These are phyloP conservation scores for Albula glossodonta DNA, from an alignment of 2,113 vertebrate species.

Conservation along the genomic window DNA sequence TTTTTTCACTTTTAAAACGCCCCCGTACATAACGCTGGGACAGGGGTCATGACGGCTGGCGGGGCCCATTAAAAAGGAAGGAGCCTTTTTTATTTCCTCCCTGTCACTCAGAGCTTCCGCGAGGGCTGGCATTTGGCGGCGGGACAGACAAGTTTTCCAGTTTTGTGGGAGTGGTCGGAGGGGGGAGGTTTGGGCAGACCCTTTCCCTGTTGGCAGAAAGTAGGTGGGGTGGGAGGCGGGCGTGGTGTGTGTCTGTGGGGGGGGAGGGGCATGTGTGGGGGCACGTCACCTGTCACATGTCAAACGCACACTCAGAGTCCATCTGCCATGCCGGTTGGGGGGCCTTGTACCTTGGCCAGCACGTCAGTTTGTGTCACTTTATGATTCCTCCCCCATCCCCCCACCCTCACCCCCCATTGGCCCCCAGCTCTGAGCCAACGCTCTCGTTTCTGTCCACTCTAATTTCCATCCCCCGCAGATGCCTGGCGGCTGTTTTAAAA, in stretches of 20 bases:
- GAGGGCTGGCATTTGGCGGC: background rate
- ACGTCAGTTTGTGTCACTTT: background rate
- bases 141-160: slow-evolving; percentile 3
- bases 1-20: background rate
- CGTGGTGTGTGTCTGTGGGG: too few species aligned
- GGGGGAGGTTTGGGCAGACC: too few species aligned
- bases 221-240: too few species aligned
- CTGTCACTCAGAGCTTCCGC: background rate
- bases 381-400: background rate
- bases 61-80: background rate
- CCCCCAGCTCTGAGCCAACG: background rate
- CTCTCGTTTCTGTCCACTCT: background rate
- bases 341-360: slow-evolving; percentile 7
- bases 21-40: background rate
- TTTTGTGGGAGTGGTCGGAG: background rate
- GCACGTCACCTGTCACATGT: background rate
- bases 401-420: too few species aligned
- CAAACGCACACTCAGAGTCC: background rate
- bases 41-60: too few species aligned
- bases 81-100: background rate
- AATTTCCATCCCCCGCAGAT: background rate
- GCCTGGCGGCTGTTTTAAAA: background rate
- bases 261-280: background rate
- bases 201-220: background rate
- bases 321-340: background rate